These are phyloP conservation scores for Rhinichthys osculus DNA, from an alignment of 2,797 vertebrate species.

Conservation along the genomic window DNA sequence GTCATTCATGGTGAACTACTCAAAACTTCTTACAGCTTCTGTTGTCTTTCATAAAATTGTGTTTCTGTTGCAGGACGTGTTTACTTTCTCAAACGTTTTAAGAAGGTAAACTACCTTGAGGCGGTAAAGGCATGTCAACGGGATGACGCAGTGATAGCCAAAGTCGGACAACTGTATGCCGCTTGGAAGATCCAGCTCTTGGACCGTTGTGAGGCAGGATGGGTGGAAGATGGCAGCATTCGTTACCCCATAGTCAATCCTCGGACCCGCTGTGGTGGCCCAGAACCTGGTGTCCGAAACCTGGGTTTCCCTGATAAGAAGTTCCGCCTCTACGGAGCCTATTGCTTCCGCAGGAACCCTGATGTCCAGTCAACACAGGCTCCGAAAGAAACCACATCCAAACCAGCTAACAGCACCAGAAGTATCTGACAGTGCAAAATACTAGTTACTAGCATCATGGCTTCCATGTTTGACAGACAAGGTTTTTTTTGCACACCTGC, in stretches of 20 bases:
- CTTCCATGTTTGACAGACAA: slow-evolving; percentile 67
- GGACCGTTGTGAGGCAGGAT: slow-evolving; percentile 93
- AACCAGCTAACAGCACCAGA: slow-evolving; percentile 63
- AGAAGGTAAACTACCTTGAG: slow-evolving; percentile 89
- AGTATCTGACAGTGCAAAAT: slow-evolving; percentile 41
- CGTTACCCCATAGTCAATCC: slow-evolving; percentile 97
- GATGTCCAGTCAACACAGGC: slow-evolving; percentile 39
- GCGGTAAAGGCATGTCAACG: slow-evolving; percentile 86
- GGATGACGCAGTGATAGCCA: slow-evolving; percentile 84
- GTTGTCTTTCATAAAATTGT: not conserved
- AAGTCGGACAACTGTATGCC: slow-evolving; percentile 93
- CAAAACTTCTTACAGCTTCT: not conserved
- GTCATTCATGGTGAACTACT: not conserved
- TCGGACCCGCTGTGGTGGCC: slow-evolving; percentile 87
- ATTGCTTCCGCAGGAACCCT: slow-evolving; percentile 84
- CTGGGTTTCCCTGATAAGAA: slow-evolving; percentile 92
- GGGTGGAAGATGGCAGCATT: slow-evolving; percentile 91
- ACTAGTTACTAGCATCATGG: slow-evolving; percentile 58
- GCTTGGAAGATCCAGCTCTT: slow-evolving; percentile 94
- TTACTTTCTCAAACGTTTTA: slow-evolving; percentile 92
- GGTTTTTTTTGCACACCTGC: slow-evolving; percentile 57
- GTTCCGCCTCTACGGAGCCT: slow-evolving; percentile 91
- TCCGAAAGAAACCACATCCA: slow-evolving; percentile 51
- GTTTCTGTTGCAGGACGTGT: slow-evolving; percentile 82
- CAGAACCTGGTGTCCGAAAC: slow-evolving; percentile 87